Base-by-base conservation (phyloP, 2,113 vertebrate genomes). In the Gallinago media region DNA sequence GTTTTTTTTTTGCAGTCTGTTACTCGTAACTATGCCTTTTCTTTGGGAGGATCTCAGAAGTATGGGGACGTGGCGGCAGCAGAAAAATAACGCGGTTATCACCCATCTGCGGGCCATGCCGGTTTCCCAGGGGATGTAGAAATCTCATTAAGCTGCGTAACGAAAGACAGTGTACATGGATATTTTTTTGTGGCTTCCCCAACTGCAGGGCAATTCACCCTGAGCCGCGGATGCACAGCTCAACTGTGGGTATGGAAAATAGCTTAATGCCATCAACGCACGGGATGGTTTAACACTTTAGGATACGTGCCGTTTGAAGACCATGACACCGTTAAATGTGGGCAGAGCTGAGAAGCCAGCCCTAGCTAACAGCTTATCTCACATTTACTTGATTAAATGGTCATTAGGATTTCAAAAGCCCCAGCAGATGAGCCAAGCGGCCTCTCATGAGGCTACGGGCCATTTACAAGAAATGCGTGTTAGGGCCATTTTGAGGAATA, bases 331-430 rank as follows among this genome's bases (percentile, higher is more conserved):
- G 42, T 70, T 91, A 95, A 96, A 80, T 29, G 34, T 32, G 61
- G 97, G 87, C 75, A 88, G 75, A 93, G 68, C 82, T 75, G 61
- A 21, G 68, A 94, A 96, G 85, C 65, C 50, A 61, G 73, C 72
- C 87, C 84, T 34, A 86, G 80, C 36, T 96, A 96, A 92, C 54
- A 90, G 70, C 40, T 95, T 95, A 92, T 92, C 83, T 96, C 94
- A 97, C 76, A 87, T 92, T 93, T 94, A 84, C 73, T 96, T 21
- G 0, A 93, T 96, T 91, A 94, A 85, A 79, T 32, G 71, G 77
- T 91, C 79, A 73, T 92, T 85, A 97, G 56, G 82, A 90, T 93
- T 93, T 90, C 93, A 95, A 96, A 96, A 86, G 92, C 79, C 58
- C 17, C 52, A 59, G 92, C 75, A 26, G 90, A 92, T 52, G 75